These are phyloP conservation scores for Lasiurus borealis DNA, from an alignment of 2,113 vertebrate genomes.

Conservation along the genomic window DNA sequence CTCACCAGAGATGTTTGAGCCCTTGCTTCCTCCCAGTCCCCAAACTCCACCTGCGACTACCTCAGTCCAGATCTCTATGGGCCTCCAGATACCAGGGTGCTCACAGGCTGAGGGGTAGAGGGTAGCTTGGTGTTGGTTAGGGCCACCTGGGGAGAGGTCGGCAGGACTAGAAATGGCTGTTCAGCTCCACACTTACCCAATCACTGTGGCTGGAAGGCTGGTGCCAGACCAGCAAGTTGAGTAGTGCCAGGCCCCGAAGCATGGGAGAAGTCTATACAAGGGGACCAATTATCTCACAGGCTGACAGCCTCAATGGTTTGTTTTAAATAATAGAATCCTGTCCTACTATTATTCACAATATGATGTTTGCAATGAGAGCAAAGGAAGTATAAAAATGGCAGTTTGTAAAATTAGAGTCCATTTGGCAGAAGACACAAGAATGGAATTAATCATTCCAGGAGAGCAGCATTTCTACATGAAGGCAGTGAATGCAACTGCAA, in stretches of 20 bases:
- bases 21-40: neutral
- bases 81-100: neutral
- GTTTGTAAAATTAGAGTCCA: conserved; percentile 94
- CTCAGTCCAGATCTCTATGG: neutral
- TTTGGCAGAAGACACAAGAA: conserved; percentile 89
- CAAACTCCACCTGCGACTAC: neutral
- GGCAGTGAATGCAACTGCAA: conserved; percentile 91
- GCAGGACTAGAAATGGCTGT: neutral
- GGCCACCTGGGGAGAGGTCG: neutral
- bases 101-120: neutral
- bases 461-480: conserved; percentile 93
- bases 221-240: too few species aligned
- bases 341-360: conserved; percentile 93
- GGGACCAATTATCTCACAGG: conserved; percentile 75
- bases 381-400: conserved; percentile 93
- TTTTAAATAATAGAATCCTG: conserved; percentile 92
- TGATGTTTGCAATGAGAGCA: conserved; percentile 92
- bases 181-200: neutral
- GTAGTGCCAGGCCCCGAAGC: neutral
- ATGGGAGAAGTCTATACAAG: neutral
- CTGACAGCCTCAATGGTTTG: conserved; percentile 93
- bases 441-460: conserved; percentile 92
- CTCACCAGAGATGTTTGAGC: neutral
- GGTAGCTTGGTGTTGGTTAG: neutral
- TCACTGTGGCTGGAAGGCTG: neutral